These are phyloP conservation scores for Sinohyriopsis cumingii DNA, from an alignment of 2,888 invertebrate species.

Conservation along the genomic window DNA sequence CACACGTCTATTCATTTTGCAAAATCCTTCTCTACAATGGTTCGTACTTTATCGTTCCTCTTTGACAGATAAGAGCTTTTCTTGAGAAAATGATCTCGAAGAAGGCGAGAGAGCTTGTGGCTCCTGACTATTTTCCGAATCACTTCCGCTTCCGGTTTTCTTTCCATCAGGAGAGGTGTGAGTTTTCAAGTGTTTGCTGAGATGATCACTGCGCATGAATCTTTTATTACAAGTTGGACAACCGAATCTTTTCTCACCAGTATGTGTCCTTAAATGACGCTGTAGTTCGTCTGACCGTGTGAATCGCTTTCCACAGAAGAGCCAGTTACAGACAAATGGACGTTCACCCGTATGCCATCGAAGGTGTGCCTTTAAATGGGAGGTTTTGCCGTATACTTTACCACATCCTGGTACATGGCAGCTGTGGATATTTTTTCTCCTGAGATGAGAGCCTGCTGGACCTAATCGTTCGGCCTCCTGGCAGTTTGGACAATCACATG, in stretches of 20 bases:
- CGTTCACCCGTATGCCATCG: constrained; percentile 96
- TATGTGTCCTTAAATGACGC: constrained; percentile 95
- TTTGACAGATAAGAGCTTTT: too few species aligned
- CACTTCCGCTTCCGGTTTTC: constrained; percentile 54
- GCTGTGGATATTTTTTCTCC: constrained; percentile 68
- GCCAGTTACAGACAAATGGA: constrained; percentile 97
- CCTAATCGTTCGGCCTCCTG: constrained; percentile 93
- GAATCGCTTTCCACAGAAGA: constrained; percentile 97
- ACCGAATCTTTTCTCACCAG: constrained; percentile 90
- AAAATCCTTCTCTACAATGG: too few species aligned
- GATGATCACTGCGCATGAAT: constrained; percentile 93
- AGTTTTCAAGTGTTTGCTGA: constrained; percentile 93
- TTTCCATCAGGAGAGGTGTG: constrained; percentile 74
- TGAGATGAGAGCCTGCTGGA: constrained; percentile 80
- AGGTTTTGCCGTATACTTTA: constrained; percentile 90
- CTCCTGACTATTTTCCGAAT: constrained; percentile 47
- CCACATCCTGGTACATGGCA: constrained; percentile 72
- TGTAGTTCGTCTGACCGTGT: constrained; percentile 97
- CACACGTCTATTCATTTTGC: too few species aligned
- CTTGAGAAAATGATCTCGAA: too few species aligned
- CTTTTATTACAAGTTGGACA: constrained; percentile 92
- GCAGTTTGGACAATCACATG: constrained; percentile 99
- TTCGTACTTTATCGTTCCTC: too few species aligned
- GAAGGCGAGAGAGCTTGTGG: too few species aligned
- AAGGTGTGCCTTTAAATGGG: constrained; percentile 97